A percentile compares a stretch with the other conserved stretches of the same genome.
Conservation (phyloP, 2,797 vertebrate genomes). For the Sibirionetta formosa region DNA sequence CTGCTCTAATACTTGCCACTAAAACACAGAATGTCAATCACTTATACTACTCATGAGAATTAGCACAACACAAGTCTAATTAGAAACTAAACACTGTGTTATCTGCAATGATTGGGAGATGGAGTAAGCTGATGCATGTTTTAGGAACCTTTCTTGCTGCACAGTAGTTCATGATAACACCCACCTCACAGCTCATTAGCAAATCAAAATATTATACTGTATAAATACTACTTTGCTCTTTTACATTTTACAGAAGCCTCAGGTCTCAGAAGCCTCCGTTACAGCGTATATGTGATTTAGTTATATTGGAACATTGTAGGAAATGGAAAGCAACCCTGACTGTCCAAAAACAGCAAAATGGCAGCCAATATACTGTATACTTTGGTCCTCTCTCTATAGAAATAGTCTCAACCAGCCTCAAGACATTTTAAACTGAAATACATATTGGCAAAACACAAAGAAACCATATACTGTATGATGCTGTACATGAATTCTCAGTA, state of each 20-base stretch:
- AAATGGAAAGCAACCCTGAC: slow-evolving; percentile 53
- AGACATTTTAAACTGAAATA: slow-evolving; percentile 44
- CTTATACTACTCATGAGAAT: not conserved
- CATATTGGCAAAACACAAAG: slow-evolving; percentile 48
- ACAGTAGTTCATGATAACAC: slow-evolving; percentile 64
- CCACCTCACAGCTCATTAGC: slow-evolving; percentile 58
- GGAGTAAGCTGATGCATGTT: not conserved
- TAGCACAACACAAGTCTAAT: slow-evolving; percentile 40
- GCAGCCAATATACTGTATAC: slow-evolving; percentile 52
- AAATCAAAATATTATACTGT: slow-evolving; percentile 64
- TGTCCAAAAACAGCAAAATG: slow-evolving; percentile 63
- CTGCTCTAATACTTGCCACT: not conserved
- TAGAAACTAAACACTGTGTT: slow-evolving; percentile 47
- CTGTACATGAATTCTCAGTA: not conserved
- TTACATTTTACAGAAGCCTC: slow-evolving; percentile 51
- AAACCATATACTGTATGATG: not conserved
- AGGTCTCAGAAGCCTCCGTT: slow-evolving; percentile 51
- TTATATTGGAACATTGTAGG: slow-evolving; percentile 55
- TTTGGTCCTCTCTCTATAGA: slow-evolving; percentile 50
- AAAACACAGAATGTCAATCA: slow-evolving; percentile 11
- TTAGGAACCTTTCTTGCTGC: slow-evolving; percentile 41
- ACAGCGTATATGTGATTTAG: slow-evolving; percentile 17
- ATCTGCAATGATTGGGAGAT: slow-evolving; percentile 25
- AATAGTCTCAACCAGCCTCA: slow-evolving; percentile 16
- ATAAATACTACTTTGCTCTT: slow-evolving; percentile 66